A percentile compares a stretch with the other conserved stretches of the same genome.
Evolutionary conservation across 1,140 invertebrate species (phyloP).

Genomic region (Sitophilus oryzae): DNA sequence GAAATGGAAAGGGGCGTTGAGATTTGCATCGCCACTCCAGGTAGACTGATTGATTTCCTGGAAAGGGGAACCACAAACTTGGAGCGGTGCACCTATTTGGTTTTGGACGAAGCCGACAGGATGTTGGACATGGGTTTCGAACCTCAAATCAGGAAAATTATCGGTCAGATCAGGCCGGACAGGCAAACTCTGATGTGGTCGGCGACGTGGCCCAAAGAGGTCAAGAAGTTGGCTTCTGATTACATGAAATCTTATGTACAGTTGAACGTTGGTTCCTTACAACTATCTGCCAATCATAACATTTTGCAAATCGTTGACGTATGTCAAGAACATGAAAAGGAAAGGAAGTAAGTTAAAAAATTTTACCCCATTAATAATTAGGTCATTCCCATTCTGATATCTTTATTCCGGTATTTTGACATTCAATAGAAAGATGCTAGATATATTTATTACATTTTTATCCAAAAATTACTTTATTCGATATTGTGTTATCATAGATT

Average conservation of each 20-base stretch:
- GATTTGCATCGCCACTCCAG: conserved; percentile 91
- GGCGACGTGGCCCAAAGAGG: conserved; percentile 97
- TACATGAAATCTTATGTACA: conserved; percentile 92
- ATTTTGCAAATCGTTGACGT: conserved; percentile 97
- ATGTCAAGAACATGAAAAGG: conserved; percentile 87
- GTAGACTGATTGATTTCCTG: conserved; percentile 92
- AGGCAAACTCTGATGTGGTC: conserved; percentile 97
- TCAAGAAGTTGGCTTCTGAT: conserved; percentile 88
- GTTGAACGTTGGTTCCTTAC: conserved; percentile 93
- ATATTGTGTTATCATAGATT: too few relatives aligned
- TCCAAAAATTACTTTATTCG: too few relatives aligned
- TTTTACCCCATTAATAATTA: conserved; percentile 57
- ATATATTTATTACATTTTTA: too few relatives aligned
- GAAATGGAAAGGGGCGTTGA: conserved; percentile 87
- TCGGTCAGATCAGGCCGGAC: conserved; percentile 91
- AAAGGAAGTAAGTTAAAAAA: conserved; percentile 66
- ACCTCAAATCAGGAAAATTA: conserved; percentile 97
- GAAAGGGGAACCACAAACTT: conserved; percentile 79
- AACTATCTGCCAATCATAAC: conserved; percentile 95
- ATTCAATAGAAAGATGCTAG: too few relatives aligned
- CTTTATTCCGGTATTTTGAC: too few relatives aligned
- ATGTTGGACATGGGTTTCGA: conserved; percentile 99
- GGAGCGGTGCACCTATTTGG: conserved; percentile 81
- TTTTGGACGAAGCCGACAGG: conserved; percentile 90
- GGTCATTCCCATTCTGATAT: conserved; percentile 60